These are phyloP conservation scores for Jaculus jaculus DNA, from an alignment of 2,113 vertebrate species.

Conservation along the genomic window DNA sequence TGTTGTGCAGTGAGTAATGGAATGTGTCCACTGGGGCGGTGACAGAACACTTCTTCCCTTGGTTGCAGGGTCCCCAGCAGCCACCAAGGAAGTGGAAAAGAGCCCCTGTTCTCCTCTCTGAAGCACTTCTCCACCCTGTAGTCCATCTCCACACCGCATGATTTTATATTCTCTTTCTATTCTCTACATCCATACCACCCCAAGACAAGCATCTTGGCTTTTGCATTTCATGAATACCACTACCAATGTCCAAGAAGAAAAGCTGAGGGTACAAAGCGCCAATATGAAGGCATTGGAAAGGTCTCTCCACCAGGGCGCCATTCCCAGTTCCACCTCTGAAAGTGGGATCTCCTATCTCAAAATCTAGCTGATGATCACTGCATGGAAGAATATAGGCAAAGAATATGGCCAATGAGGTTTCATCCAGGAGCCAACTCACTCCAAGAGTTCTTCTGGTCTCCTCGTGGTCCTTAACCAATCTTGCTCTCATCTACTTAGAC, in stretches of 20 bases:
- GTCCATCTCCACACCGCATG: no score
- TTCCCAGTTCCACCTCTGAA: not conserved
- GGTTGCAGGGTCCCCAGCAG: no score
- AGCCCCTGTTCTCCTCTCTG: no score
- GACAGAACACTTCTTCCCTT: no score
- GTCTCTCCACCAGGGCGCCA: not conserved
- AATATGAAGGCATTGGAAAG: fast-evolving
- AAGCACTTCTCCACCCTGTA: not conserved
- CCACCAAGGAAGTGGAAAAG: no score
- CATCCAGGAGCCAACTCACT: not conserved
- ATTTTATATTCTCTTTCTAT: not conserved
- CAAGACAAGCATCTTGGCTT: not conserved
- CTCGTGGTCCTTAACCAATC: not conserved
- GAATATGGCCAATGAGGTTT: not conserved
- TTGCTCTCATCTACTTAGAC: not conserved
- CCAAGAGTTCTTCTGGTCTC: not conserved
- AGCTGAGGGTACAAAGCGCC: fast-evolving
- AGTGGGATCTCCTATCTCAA: not conserved
- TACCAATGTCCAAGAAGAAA: not conserved
- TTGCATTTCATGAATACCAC: not conserved
- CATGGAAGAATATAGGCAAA: not conserved
- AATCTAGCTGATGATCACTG: not conserved
- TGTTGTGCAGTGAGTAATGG: no score
- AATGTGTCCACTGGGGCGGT: no score
- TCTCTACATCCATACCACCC: not conserved